Base-by-base conservation (phyloP, 2,797 vertebrate species). In the Onychomys leucogaster region DNA sequence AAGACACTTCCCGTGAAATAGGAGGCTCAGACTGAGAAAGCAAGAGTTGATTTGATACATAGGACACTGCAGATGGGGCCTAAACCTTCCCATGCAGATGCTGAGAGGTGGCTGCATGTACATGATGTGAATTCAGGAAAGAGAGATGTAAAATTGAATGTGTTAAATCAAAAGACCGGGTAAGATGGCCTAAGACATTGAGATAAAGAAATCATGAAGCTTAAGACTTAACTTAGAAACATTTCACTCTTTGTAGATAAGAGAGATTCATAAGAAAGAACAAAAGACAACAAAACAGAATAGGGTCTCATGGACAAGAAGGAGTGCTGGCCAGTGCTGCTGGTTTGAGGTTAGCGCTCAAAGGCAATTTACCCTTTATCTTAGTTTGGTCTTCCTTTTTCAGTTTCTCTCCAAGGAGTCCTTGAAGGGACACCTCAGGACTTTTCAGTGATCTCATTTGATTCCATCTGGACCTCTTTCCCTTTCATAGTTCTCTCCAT, bases 391-490 rank as follows among this genome's bases (percentile, higher is more conserved):
- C 23, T 95, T 93, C 75, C 52, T 59, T 65, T 95, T 95, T 94
- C 32, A 55, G 25, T 96, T 95, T 32, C 25, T 86, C 21, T 78
- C 14, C 23, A 92, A 17, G 71, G 76, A 19, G 80, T 37, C 23
- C n/a, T 78, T 82, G 59, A 81, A 86, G 75, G 19, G 5, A 49
- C 25, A 10, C 29, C 95, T 90, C 73, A 71, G 96, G 41, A 91
- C 7, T 97, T 97, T 97, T 96, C 37, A 65, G 9, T 97, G 78
- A 96, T 83, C 49, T 95, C 78, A 96, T 95, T 88, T 37, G 2
- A 83, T 9, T 34, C 14, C 5, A 61, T 52, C 37, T 29, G 67
- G 52, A 11, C 7, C 25, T 5, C 43, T 96, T 69, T 43, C 25
- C 3, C 6, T 75, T 69, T 94, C 27, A 84, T 43, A 69, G 61